phyloP scores from a whole-genome alignment of 2,797 vertebrate species.

The Limosa lapponica region DNA sequence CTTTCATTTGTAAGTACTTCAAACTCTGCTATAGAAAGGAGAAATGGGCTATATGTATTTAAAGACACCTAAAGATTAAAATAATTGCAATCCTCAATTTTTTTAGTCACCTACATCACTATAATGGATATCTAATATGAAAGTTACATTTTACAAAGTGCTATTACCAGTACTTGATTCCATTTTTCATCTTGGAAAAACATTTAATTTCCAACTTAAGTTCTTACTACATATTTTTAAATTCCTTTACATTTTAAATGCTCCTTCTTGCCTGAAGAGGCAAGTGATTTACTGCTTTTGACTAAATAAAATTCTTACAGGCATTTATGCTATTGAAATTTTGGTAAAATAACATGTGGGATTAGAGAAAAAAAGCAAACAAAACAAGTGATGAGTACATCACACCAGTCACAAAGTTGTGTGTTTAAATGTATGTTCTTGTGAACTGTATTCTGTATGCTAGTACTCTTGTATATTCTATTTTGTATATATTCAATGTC shows the following conservation, averaged over 20 bases:
- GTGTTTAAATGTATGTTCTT: not conserved
- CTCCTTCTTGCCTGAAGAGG: not conserved
- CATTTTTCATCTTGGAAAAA: conserved; percentile 40
- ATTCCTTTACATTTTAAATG: not conserved
- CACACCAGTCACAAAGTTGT: not conserved
- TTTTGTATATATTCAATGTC: not conserved
- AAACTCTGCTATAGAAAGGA: conserved; percentile 27
- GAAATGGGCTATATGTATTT: conserved; percentile 29
- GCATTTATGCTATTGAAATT: not conserved
- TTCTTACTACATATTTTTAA: conserved; percentile 41
- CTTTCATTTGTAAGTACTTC: conserved; percentile 30
- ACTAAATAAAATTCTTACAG: not conserved
- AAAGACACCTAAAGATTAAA: conserved; percentile 47
- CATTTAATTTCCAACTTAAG: conserved; percentile 29
- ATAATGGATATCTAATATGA: not conserved
- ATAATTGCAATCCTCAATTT: not conserved
- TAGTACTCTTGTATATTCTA: not conserved
- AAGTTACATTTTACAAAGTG: not conserved
- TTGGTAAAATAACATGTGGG: not conserved
- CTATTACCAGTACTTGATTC: conserved; percentile 24
- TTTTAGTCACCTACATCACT: not conserved
- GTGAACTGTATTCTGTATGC: not conserved
- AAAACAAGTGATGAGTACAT: not conserved
- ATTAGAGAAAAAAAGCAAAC: not conserved
- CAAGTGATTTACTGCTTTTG: conserved; percentile 30